Evolutionary conservation across 1,140 invertebrate species (phyloP).

Genomic region (Dendroctonus ponderosae): DNA sequence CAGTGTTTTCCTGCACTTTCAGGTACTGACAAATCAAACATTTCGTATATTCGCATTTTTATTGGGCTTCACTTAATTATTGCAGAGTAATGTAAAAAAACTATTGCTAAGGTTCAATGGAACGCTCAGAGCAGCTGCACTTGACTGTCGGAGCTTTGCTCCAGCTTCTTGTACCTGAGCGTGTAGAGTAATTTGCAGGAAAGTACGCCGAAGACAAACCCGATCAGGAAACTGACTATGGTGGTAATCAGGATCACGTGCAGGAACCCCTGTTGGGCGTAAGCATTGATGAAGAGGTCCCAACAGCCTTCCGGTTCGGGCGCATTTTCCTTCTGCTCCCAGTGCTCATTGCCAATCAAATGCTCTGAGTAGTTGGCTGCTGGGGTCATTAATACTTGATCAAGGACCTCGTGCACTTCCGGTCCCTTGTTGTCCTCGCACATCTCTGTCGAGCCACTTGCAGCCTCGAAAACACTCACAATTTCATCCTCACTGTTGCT

Average conservation of each 20-base stretch:
- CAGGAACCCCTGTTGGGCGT: not conserved
- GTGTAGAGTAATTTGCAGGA: slow-evolving; percentile 13
- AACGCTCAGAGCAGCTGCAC: slow-evolving; percentile 10
- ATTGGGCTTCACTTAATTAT: not conserved
- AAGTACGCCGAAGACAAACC: slow-evolving; percentile 15
- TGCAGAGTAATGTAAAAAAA: not conserved
- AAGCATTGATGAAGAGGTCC: slow-evolving; percentile 1
- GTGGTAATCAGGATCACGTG: slow-evolving; percentile 2
- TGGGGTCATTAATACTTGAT: slow-evolving; percentile 5
- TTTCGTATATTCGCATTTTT: not conserved
- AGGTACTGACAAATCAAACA: no score
- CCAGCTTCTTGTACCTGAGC: slow-evolving; percentile 22
- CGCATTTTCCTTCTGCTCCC: not conserved
- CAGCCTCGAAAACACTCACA: slow-evolving; percentile 30
- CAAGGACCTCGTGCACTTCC: slow-evolving; percentile 5
- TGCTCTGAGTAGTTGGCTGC: not conserved
- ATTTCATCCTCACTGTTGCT: slow-evolving; percentile 17
- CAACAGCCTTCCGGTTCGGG: slow-evolving; percentile 8
- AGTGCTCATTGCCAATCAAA: not conserved
- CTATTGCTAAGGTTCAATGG: not conserved
- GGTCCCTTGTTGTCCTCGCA: not conserved
- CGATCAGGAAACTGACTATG: slow-evolving; percentile 11
- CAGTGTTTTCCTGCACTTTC: no score
- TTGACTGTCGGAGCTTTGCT: slow-evolving; percentile 29
- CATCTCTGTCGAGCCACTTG: not conserved